Conservation (phyloP, 2,888 invertebrate genomes). For the Phalera bucephala region DNA sequence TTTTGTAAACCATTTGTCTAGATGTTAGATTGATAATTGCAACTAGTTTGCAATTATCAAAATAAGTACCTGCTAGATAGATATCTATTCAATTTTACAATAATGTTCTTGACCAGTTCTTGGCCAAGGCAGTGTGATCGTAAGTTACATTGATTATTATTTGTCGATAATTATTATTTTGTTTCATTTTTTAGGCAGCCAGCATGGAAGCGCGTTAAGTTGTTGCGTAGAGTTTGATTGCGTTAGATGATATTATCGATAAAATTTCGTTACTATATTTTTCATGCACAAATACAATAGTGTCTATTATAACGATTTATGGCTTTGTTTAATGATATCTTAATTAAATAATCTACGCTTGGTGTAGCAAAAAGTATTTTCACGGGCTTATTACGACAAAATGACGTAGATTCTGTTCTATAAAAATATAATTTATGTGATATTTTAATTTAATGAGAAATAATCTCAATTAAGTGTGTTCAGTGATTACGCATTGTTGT, state of each 20-base stretch:
- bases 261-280: no score
- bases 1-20: no score
- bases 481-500: no score
- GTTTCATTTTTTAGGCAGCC: conserved; percentile 23
- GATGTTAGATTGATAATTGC: no score
- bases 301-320: not conserved
- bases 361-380: conserved; percentile 15
- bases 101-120: no score
- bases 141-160: no score
- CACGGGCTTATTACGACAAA: not conserved
- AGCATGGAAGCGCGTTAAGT: conserved; percentile 9
- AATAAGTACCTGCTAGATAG: no score
- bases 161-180: conserved; percentile 17
- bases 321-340: conserved; percentile 3
- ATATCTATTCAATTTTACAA: no score
- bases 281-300: no score
- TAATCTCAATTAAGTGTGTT: not conserved
- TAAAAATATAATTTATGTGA: not conserved
- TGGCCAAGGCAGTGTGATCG: no score
- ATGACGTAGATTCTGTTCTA: no score
- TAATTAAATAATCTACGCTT: conserved; percentile 16
- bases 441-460: not conserved
- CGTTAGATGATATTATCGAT: conserved; percentile 27
- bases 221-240: conserved; percentile 21
- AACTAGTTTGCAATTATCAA: no score